Conservation (phyloP, 2,888 invertebrate species). For the Polymixis flavicincta region DNA sequence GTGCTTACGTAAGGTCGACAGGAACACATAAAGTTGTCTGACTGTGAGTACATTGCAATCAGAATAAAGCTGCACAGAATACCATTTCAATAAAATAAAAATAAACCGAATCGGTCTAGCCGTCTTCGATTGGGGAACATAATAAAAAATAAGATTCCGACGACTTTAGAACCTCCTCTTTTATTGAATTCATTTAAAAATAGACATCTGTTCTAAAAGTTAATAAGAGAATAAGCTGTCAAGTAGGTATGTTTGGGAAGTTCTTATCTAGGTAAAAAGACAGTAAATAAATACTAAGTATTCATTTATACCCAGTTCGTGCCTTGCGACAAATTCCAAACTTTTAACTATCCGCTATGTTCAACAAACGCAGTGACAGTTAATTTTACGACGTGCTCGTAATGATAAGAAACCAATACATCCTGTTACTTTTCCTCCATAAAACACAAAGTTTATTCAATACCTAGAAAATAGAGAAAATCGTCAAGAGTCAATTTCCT, state of each 20-base stretch:
- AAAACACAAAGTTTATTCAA: slow-evolving; percentile 51
- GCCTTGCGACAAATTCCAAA: background rate
- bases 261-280: background rate
- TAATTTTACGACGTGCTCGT: slow-evolving; percentile 7
- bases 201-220: background rate
- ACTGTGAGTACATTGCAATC: no score
- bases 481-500: slow-evolving; percentile 37
- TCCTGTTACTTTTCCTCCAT: slow-evolving; percentile 35
- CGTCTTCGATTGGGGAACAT: background rate
- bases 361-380: background rate
- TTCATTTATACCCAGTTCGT: background rate
- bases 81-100: no score
- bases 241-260: background rate
- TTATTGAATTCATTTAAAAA: background rate
- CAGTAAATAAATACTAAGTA: no score
- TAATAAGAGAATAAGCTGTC: no score
- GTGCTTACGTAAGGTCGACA: no score
- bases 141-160: background rate
- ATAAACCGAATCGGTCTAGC: background rate
- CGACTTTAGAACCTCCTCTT: background rate
- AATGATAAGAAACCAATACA: slow-evolving; percentile 43
- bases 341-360: background rate
- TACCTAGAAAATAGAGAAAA: slow-evolving; percentile 55
- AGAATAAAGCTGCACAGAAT: no score
- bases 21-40: no score